Conservation (phyloP, 2,888 invertebrate species). For the Tromatobia lineatoria region DNA sequence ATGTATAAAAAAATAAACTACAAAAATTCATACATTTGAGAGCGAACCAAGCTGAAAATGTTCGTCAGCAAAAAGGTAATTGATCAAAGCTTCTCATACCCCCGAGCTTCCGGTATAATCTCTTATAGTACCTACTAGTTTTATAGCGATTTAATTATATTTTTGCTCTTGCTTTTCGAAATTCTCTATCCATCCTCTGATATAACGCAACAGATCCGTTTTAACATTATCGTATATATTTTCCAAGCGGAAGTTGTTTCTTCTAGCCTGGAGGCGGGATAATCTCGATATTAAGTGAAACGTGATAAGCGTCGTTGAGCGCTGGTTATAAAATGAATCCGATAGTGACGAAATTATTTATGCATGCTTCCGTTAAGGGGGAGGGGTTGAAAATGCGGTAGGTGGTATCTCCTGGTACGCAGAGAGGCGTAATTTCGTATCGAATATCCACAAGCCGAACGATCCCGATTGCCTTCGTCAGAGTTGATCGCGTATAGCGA, state of each 20-base stretch:
- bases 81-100: too few species aligned
- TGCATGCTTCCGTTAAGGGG: not conserved
- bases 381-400: constrained; percentile 46
- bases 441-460: constrained; percentile 24
- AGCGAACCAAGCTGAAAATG: too few species aligned
- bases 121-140: too few species aligned
- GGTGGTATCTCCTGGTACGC: constrained; percentile 51
- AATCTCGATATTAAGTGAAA: constrained; percentile 12
- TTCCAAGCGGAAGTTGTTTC: constrained; percentile 3
- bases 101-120: too few species aligned
- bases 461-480: constrained; percentile 10
- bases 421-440: constrained; percentile 63
- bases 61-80: too few species aligned
- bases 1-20: too few species aligned
- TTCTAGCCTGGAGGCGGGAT: not conserved
- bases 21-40: too few species aligned
- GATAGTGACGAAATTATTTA: constrained; percentile 50
- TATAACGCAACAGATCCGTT: not conserved
- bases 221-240: not conserved
- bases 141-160: too few species aligned
- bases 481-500: not conserved
- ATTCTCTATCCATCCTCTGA: not conserved
- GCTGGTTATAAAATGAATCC: constrained; percentile 43
- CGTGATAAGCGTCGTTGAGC: constrained; percentile 4
- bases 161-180: too few species aligned